Evolutionary conservation across 2,113 vertebrate genomes (phyloP).

Genomic region (Herpetotheres cachinnans): DNA sequence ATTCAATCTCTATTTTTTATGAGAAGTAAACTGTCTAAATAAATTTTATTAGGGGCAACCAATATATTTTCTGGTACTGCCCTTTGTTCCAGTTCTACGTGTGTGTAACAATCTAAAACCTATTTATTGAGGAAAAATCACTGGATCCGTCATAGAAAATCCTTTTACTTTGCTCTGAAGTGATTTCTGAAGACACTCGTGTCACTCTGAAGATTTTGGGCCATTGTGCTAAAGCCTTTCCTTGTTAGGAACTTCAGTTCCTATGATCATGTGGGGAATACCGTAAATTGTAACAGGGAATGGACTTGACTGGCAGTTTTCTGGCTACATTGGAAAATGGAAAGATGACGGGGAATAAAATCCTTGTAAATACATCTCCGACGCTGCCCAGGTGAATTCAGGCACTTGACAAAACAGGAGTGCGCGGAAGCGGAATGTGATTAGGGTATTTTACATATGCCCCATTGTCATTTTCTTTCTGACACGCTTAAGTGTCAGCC

Average conservation of each 20-base stretch:
- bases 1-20: conserved; percentile 91
- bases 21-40: conserved; percentile 89
- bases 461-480: conserved; percentile 11
- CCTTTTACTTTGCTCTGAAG: conserved; percentile 81
- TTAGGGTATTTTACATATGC: conserved; percentile 21
- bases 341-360: conserved; percentile 71
- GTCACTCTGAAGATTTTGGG: conserved; percentile 78
- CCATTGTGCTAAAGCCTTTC: conserved; percentile 70
- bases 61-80: conserved; percentile 84
- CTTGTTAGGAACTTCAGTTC: conserved; percentile 80
- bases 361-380: conserved; percentile 67
- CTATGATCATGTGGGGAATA: conserved; percentile 79
- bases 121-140: conserved; percentile 87
- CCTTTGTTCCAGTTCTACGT: conserved; percentile 84
- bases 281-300: conserved; percentile 74
- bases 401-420: conserved; percentile 44
- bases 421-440: neutral
- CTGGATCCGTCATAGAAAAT: conserved; percentile 86
- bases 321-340: conserved; percentile 64
- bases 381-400: conserved; percentile 65
- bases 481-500: neutral
- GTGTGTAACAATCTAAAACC: conserved; percentile 88
- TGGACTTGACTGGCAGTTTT: conserved; percentile 76
- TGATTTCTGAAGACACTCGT: conserved; percentile 82
- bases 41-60: conserved; percentile 89